Base-by-base conservation (phyloP, 30 jellyfish, hydroid and myxozoan species). In the Catostylus mosaicus region DNA sequence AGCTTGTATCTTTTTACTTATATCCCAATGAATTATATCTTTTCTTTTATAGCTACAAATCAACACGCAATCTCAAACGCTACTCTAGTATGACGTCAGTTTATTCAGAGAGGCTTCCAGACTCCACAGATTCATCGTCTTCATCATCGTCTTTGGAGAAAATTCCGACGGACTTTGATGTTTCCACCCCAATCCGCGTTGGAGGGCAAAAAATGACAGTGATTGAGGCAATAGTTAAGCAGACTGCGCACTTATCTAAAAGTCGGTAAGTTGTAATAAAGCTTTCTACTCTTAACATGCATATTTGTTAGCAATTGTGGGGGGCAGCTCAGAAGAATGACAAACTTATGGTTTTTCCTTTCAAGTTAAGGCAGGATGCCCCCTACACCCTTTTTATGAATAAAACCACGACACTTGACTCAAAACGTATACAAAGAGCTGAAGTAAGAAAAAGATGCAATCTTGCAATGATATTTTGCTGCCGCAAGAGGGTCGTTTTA, bases 21-120 rank as follows among this genome's bases (percentile, higher is more conserved):
- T n/a, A n/a, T n/a, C n/a, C n/a, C n/a, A n/a, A n/a, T n/a, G n/a
- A n/a, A n/a, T n/a, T n/a, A n/a, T n/a, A n/a, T n/a, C 64, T 33
- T 80, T 59, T 0, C 35, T 24, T 2, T 48, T 85, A 8, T 60
- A 86, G 99, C 72, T 95, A 95, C 96, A 95, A 86, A 52, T 95
- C 96, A 22, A 78, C 95, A 30, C 86, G 97, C 24, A 94, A 88
- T 48, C 83, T 95, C 87, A 93, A 92, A 46, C 96, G 99, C 6
- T 95, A 87, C 66, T 95, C 99, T 83, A 95, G 99, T 84, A 88
- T 95, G 99, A 95, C 99, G 66, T 95, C 99, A 9, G 90, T 95
- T 24, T 95, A 95, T 52, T 88, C 97, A 65, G 88, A 77, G 24
- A n/a, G 86, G 31, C 36, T 71, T 10, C 83, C 69, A 35, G 73